These are phyloP conservation scores for Octopus bimaculoides DNA, from an alignment of 1,140 invertebrate species.

Conservation along the genomic window DNA sequence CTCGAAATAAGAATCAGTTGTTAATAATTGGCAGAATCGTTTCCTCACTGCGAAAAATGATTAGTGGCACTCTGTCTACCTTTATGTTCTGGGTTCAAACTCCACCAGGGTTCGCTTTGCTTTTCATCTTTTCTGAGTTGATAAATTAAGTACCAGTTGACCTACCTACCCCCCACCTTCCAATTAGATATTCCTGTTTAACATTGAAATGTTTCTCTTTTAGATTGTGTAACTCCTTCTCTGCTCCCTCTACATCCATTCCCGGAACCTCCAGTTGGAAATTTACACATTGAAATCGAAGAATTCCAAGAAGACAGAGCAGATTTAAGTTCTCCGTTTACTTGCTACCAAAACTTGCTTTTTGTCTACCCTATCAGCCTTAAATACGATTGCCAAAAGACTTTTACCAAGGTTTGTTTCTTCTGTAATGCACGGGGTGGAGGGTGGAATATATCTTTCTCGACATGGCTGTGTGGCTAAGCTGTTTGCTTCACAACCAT, in stretches of 20 bases:
- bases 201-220: conserved; percentile 20
- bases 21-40: too few relatives aligned
- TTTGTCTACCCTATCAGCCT: conserved; percentile 85
- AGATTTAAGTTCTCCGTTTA: conserved; percentile 65
- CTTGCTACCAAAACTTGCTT: conserved; percentile 80
- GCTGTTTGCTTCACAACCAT: too few relatives aligned
- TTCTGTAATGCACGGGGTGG: too few relatives aligned
- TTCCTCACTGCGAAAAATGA: too few relatives aligned
- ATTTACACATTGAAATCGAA: conserved; percentile 76
- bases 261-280: conserved; percentile 69
- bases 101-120: too few relatives aligned
- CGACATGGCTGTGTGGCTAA: too few relatives aligned
- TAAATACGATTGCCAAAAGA: conserved; percentile 89
- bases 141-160: too few relatives aligned
- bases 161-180: not conserved
- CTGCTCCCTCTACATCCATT: conserved; percentile 79
- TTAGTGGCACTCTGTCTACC: too few relatives aligned
- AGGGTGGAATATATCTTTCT: too few relatives aligned
- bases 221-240: conserved; percentile 78
- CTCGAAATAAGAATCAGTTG: too few relatives aligned
- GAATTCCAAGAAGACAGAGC: conserved; percentile 75
- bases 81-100: too few relatives aligned
- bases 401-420: conserved; percentile 65
- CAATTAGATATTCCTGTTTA: not conserved
- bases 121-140: too few relatives aligned